These are phyloP conservation scores for Phymorhynchus buccinoides DNA, from an alignment of 1,140 invertebrate genomes.

Conservation along the genomic window DNA sequence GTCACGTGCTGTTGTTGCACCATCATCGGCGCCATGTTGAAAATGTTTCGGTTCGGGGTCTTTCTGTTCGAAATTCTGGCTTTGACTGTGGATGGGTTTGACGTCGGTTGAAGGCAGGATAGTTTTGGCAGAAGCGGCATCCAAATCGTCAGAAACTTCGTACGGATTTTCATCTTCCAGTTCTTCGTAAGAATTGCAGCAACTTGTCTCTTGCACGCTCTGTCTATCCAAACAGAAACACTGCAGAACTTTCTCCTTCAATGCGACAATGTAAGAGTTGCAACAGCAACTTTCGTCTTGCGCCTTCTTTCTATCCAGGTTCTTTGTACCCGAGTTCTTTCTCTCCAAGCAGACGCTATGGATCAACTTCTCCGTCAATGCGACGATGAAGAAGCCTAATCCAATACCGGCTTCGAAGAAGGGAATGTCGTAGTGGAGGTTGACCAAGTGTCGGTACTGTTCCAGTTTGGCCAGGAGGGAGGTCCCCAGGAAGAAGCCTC, in stretches of 20 bases:
- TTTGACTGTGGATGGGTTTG: too few relatives aligned
- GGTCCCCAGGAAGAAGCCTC: conserved; percentile 76
- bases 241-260: conserved; percentile 75
- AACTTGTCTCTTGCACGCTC: not conserved
- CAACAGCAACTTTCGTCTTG: conserved; percentile 73
- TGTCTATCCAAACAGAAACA: not conserved
- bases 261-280: conserved; percentile 76
- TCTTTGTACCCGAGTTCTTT: not conserved
- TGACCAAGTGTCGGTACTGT: conserved; percentile 7
- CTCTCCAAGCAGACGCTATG: conserved; percentile 47
- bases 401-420: conserved; percentile 64
- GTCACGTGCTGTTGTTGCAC: too few relatives aligned
- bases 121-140: not conserved
- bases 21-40: too few relatives aligned
- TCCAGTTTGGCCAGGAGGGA: conserved; percentile 76
- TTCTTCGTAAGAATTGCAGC: too few relatives aligned
- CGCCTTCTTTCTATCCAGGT: conserved; percentile 47
- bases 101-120: not conserved
- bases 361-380: conserved; percentile 75
- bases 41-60: too few relatives aligned
- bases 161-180: not conserved
- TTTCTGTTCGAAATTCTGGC: too few relatives aligned
- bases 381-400: conserved; percentile 77
- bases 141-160: not conserved
- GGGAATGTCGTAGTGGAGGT: conserved; percentile 43